These are phyloP conservation scores for Fissipunctia ypsillon DNA, from an alignment of 2,888 invertebrate species.

Conservation along the genomic window DNA sequence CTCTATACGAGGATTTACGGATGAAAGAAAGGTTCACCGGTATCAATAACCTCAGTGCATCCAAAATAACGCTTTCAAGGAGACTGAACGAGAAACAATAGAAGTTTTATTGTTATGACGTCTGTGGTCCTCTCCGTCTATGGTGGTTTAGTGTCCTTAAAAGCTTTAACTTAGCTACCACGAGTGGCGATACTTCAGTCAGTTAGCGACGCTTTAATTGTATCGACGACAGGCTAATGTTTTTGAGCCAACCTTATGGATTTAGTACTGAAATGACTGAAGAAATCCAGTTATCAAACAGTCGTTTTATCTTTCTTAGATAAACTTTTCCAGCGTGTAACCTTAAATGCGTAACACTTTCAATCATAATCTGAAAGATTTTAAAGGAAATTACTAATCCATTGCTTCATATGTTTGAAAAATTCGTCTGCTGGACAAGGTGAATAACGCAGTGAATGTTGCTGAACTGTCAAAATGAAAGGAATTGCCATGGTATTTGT, in stretches of 20 bases:
- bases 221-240: not conserved
- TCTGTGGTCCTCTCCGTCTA: too few species aligned
- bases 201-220: not conserved
- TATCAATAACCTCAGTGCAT: slow-evolving; percentile 13
- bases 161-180: too few species aligned
- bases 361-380: not conserved
- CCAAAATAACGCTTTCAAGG: too few species aligned
- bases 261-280: too few species aligned
- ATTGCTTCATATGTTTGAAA: not conserved
- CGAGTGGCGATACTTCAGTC: not conserved
- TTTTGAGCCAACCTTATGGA: not conserved
- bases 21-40: not conserved
- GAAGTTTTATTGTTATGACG: too few species aligned
- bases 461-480: not conserved
- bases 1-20: slow-evolving; percentile 7
- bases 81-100: too few species aligned
- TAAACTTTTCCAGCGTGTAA: not conserved
- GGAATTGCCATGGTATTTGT: fast-evolving
- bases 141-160: too few species aligned
- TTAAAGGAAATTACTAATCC: not conserved
- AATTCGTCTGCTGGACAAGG: not conserved
- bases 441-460: not conserved
- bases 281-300: not conserved
- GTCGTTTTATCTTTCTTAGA: not conserved
- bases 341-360: not conserved